phyloP scores from a whole-genome alignment of 53 echinoderm and acorn worm species.

The Holothuria scabra region DNA sequence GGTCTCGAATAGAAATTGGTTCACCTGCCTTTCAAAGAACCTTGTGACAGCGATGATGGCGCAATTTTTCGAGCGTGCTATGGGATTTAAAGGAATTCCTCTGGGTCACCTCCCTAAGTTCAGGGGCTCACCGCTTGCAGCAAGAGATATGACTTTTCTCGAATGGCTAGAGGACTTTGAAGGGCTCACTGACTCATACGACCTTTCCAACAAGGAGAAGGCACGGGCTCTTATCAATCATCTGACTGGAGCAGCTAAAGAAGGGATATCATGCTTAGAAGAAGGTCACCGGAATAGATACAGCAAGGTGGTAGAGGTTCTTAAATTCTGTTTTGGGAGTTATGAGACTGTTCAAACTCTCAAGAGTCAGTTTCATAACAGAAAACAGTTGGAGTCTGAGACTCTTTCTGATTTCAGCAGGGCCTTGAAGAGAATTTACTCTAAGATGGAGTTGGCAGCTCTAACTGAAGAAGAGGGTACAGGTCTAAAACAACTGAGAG shows the following conservation, averaged over 20 bases:
- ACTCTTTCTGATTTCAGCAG: conserved; percentile 43
- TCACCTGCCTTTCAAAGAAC: no score
- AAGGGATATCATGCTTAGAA: conserved; percentile 5
- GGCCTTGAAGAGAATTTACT: conserved; percentile 33
- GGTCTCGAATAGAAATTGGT: no score
- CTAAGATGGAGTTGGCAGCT: conserved; percentile 46
- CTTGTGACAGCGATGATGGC: no score
- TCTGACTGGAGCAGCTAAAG: conserved; percentile 35
- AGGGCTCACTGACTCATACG: not conserved
- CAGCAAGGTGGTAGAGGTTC: not conserved
- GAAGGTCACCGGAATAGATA: conserved; percentile 4
- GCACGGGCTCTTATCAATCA: conserved; percentile 7
- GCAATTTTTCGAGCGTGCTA: conserved; percentile 1
- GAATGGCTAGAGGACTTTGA: conserved; percentile 49
- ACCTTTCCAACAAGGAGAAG: not conserved
- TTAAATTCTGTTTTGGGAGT: conserved; percentile 24
- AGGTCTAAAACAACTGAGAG: conserved; percentile 38
- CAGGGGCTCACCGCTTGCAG: not conserved
- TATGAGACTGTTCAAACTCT: conserved; percentile 10
- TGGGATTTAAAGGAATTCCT: conserved; percentile 15
- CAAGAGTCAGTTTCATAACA: no score
- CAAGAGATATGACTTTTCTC: conserved; percentile 16
- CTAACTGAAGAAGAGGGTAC: not conserved
- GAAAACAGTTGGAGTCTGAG: conserved; percentile 14
- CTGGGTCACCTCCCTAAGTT: not conserved